Evolutionary conservation across 1,140 invertebrate genomes (phyloP).

Genomic region (Leptestheria dahalacensis): DNA sequence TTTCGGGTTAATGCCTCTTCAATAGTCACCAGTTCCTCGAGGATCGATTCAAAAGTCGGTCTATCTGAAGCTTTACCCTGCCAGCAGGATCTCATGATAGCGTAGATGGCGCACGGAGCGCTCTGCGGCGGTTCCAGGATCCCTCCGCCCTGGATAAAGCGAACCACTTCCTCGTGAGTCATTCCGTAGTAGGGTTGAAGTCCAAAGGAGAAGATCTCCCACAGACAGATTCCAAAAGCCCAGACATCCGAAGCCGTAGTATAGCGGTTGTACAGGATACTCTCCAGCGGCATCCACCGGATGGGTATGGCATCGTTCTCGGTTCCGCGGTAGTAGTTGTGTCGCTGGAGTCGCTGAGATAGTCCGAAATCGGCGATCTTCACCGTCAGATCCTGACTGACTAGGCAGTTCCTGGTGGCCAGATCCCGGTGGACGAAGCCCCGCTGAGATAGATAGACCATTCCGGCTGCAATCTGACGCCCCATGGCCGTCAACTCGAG

Average conservation of each 20-base stretch:
- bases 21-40: conserved; percentile 10
- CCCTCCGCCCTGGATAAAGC: conserved; percentile 80
- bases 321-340: conserved; percentile 82
- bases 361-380: conserved; percentile 94
- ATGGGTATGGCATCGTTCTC: conserved; percentile 87
- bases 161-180: conserved; percentile 87
- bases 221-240: conserved; percentile 83
- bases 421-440: conserved; percentile 93
- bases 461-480: conserved; percentile 74
- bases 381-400: conserved; percentile 82
- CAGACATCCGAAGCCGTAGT: conserved; percentile 85
- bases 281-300: conserved; percentile 89
- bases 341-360: conserved; percentile 77
- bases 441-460: conserved; percentile 85
- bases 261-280: conserved; percentile 85
- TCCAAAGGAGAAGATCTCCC: conserved; percentile 89
- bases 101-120: conserved; percentile 75
- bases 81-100: conserved; percentile 88
- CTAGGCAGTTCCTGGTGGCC: conserved; percentile 88
- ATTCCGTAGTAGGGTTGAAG: conserved; percentile 87
- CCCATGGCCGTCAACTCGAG: conserved; percentile 66
- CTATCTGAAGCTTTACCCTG: conserved; percentile 62
- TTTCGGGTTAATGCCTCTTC: conserved; percentile 11
- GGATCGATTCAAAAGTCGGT: conserved; percentile 48
- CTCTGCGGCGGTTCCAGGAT: conserved; percentile 74